Base-by-base conservation (phyloP, 2,113 vertebrate species). In the Menura novaehollandiae region DNA sequence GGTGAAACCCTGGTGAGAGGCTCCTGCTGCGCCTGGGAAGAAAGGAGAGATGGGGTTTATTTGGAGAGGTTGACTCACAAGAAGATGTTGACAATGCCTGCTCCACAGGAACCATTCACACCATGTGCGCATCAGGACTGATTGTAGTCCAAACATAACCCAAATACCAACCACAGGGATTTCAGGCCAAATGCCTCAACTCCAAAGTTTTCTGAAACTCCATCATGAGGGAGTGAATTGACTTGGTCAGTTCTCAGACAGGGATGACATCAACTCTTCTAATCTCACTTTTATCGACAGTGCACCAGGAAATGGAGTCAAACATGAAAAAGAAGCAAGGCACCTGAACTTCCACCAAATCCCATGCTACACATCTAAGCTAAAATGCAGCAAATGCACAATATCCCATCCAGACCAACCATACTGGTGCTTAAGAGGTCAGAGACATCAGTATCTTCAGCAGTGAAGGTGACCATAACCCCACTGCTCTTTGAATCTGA, bases 261-360 rank as follows among this genome's bases (percentile, higher is more conserved):
- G 59, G 33, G 18, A 10, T 19, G 22, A 20, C 10, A 32, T 3
- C 32, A 56, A 13, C 16, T 49, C 8, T 66, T 89, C 56, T 33
- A 23, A 47, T 46, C 66, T 62, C 49, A 62, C 32, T 55, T 85
- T 43, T 82, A 14, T 14, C 35, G 56, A 11, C 19, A 30, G 12
- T 19, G 26, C 33, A 77, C 15, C 3, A 7, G 51, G 27, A 93
- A 71, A 30, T 10, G 9, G 32, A 78, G 21, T 9, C 33, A 59
- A 86, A 58, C 43, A 8, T 0, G 0, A 41, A 49, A 63, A 64
- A n/a, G 15, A 19, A 76, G 26, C 0, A 4, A 86, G 59, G 20
- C 19, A 74, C 13, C 21, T 35, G 41, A 91, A 51, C 5, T 66
- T 15, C 18, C 35, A 11, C 21, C 18, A 47, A 52, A 55, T 37